Evolutionary conservation across 1,140 invertebrate genomes (phyloP), one percentile per base, ranked within the genome.

Genomic region (Colletes gigas): DNA sequence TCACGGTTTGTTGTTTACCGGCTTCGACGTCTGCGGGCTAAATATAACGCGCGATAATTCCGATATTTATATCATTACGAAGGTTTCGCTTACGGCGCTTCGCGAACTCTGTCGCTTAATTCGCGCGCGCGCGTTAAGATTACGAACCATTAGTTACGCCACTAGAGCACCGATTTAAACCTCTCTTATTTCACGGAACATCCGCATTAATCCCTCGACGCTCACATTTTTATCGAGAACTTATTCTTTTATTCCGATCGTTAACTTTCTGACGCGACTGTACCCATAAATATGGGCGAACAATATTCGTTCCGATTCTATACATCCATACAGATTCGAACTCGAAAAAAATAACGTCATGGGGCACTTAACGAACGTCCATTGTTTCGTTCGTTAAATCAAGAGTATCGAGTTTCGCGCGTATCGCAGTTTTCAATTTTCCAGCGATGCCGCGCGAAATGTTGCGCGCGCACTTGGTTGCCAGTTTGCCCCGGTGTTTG

Each of bases 11-110:
- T 80, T 85, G 85, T 86, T 86, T 86, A 85, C 71, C 67, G 80
- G 75, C 76, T 77, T 73, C 73, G 66, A 80, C 82, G 72, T 55
- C 62, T 72, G 72, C 54, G 76, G 67, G 74, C 83, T 86, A 86
- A 86, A 86, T 86, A 86, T 86, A 86, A 9, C 72, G 52, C 44
- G 66, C 84, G 84, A 86, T 86, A 82, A 86, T 86, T 68, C 74
- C 66, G 74, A 84, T 86, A 86, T 84, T 86, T 75, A 78, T 84
- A 82, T 71, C 81, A 62, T 68, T 75, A 74, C 54, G 44, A 74
- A 47, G 74, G 59, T 57, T 82, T 78, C 59, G 55, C 44, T 78
- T 55, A 50, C 60, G 30, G 73, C 65, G 63, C 71, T 60, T 50
- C 5, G 30, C 70, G 50, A 66, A 44, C 15, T 17, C 17, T 59